A percentile compares a stretch with the other conserved stretches of the same genome.
These are phyloP conservation scores for Entomobrya proxima DNA, from an alignment of 2,888 invertebrate species.

Conservation along the genomic window DNA sequence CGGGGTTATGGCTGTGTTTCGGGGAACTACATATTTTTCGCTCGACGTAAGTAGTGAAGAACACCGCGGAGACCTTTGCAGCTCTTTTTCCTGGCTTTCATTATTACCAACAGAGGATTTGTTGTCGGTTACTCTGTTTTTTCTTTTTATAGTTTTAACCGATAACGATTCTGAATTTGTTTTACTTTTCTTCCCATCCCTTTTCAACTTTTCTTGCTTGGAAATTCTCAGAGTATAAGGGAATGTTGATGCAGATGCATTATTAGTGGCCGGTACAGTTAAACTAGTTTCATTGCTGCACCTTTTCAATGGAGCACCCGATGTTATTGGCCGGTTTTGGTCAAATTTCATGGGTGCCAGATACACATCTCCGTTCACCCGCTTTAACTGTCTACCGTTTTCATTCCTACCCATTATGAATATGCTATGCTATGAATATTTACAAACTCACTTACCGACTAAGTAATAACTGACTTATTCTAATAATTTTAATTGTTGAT, in stretches of 20 bases:
- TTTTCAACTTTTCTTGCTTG: background rate
- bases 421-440: background rate
- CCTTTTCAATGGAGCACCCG: conserved; percentile 29
- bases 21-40: background rate
- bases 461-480: background rate
- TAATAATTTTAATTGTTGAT: background rate
- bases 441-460: background rate
- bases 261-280: background rate
- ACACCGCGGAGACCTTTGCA: background rate
- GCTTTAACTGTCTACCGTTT: background rate
- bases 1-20: background rate
- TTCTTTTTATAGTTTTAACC: background rate
- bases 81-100: too few relatives aligned
- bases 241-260: background rate
- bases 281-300: conserved; percentile 19
- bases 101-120: background rate
- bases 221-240: background rate
- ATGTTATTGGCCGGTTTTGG: conserved; percentile 12
- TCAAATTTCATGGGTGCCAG: conserved; percentile 8
- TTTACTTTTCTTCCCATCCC: background rate
- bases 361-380: conserved; percentile 13
- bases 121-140: background rate
- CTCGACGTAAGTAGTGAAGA: background rate
- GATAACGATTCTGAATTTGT: too few relatives aligned
- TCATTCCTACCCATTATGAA: background rate